These are phyloP conservation scores for Apocheima hispidaria DNA, from an alignment of 2,888 invertebrate species.

Conservation along the genomic window DNA sequence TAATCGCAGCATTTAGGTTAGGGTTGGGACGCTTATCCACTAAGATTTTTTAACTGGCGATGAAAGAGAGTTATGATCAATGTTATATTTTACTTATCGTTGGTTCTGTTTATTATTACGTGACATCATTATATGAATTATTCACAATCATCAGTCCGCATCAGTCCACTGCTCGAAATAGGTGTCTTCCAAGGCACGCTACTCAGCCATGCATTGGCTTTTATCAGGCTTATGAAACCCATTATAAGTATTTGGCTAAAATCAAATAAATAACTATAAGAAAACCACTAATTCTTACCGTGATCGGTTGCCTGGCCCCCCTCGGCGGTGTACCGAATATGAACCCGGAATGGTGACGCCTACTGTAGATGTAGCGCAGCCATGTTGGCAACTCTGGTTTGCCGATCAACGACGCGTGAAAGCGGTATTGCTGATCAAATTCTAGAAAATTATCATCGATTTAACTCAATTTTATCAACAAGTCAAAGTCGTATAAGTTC, in stretches of 20 bases:
- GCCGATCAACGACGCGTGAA: constrained; percentile 90
- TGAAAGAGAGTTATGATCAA: no score
- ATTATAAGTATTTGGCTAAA: no score
- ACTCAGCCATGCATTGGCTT: no score
- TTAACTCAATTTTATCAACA: neutral
- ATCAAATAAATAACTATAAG: neutral
- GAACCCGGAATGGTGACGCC: constrained; percentile 91
- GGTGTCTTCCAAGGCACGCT: no score
- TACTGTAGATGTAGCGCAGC: constrained; percentile 94
- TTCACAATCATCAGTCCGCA: neutral
- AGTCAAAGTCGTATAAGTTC: neutral
- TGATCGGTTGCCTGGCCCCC: constrained; percentile 69
- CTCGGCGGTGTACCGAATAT: constrained; percentile 94
- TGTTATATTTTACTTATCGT: no score
- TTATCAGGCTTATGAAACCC: no score
- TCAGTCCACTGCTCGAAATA: neutral
- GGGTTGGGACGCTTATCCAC: no score
- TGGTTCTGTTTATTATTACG: no score
- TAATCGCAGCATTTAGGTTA: no score
- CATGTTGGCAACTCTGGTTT: constrained; percentile 95
- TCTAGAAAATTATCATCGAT: constrained; percentile 64
- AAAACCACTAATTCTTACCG: constrained; percentile 53
- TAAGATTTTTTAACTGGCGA: no score
- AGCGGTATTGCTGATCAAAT: constrained; percentile 88
- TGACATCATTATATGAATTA: neutral